Percentiles rank a stretch among this genome's conserved stretches.
Evolutionary conservation across 2,797 vertebrate species (phyloP).

Genomic region (Protosalanx chinensis): DNA sequence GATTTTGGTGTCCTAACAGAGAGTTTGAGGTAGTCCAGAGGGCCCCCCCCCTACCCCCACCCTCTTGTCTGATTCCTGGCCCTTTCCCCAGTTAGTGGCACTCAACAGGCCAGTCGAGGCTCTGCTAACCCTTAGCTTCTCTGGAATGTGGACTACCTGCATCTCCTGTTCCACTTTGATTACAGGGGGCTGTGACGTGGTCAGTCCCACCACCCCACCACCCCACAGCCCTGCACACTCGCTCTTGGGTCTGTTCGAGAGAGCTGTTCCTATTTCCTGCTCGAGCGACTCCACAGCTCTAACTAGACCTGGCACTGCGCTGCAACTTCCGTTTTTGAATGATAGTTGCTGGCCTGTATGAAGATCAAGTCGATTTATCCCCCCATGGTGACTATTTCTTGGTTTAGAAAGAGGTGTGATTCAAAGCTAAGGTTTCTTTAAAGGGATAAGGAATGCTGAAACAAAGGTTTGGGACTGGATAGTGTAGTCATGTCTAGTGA

Average conservation of each 20-base stretch:
- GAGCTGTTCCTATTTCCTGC: conserved; percentile 12
- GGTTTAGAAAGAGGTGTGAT: neutral
- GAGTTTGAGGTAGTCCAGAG: too few relatives aligned
- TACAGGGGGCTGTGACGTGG: conserved; percentile 42
- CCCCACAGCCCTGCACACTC: neutral
- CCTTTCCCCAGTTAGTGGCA: conserved; percentile 35
- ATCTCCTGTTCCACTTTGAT: conserved; percentile 40
- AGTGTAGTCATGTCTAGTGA: too few relatives aligned
- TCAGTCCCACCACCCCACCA: neutral
- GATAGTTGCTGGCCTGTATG: neutral
- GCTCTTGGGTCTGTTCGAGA: conserved; percentile 26
- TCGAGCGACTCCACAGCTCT: neutral
- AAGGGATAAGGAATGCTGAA: neutral
- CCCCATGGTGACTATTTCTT: neutral
- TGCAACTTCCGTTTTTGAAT: neutral
- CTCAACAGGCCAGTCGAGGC: conserved; percentile 40
- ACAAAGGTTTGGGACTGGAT: too few relatives aligned
- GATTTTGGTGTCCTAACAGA: too few relatives aligned
- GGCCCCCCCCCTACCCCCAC: too few relatives aligned
- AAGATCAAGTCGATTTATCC: neutral
- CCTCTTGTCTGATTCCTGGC: conserved; percentile 6
- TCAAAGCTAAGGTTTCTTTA: neutral
- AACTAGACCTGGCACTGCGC: neutral
- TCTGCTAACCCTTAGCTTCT: conserved; percentile 42
- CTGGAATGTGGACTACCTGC: conserved; percentile 38